These are phyloP conservation scores for Prenolepis imparis DNA, from an alignment of 2,888 invertebrate species.

Conservation along the genomic window DNA sequence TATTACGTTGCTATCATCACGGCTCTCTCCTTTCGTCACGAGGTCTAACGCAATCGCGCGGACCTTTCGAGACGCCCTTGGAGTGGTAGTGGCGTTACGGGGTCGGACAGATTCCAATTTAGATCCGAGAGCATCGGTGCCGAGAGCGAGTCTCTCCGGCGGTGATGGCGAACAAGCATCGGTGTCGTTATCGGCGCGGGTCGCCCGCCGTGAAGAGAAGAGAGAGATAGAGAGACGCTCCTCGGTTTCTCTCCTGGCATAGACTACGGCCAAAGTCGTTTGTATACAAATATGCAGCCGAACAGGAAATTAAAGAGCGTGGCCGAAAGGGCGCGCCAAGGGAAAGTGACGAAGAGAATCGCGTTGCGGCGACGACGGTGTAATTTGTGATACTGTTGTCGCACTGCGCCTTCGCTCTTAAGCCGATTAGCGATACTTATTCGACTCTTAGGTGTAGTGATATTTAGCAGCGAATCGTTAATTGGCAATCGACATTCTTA, in stretches of 20 bases:
- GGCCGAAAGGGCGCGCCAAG: conserved; percentile 44
- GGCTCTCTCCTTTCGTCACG: conserved; percentile 17
- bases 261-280: conserved; percentile 59
- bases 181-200: conserved; percentile 44
- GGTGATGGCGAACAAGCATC: conserved; percentile 45
- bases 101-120: conserved; percentile 80
- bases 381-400: conserved; percentile 43
- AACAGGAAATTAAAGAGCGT: conserved; percentile 79
- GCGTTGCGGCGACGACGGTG: background rate
- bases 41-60: conserved; percentile 40
- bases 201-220: conserved; percentile 14
- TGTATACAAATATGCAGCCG: conserved; percentile 77
- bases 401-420: conserved; percentile 7
- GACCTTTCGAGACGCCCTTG: conserved; percentile 43
- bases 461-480: conserved; percentile 24
- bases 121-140: conserved; percentile 75
- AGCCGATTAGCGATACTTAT: conserved; percentile 53
- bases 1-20: conserved; percentile 15
- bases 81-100: conserved; percentile 41
- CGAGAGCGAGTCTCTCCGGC: conserved; percentile 44
- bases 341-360: conserved; percentile 48
- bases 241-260: conserved; percentile 18
- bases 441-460: conserved; percentile 20
- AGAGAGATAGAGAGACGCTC: conserved; percentile 15
- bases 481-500: conserved; percentile 1